phyloP scores from a whole-genome alignment of 2,888 invertebrate genomes.

The Drosophila subsilvestris region DNA sequence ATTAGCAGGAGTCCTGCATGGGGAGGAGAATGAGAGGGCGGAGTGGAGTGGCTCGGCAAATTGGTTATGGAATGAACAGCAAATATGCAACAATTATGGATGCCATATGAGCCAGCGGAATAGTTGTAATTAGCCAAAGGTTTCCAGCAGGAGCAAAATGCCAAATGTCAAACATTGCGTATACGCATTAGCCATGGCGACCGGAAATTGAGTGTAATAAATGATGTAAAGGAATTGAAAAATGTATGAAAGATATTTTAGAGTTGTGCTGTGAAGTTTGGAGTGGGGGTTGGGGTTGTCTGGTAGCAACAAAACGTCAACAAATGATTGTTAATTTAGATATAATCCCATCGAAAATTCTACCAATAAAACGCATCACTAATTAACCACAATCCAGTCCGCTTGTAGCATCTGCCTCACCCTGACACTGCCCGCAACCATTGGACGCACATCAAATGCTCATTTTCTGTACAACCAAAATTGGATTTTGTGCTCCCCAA shows the following conservation, averaged over 20 bases:
- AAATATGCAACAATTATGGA: slow-evolving; percentile 51
- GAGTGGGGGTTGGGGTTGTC: no score
- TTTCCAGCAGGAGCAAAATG: slow-evolving; percentile 1
- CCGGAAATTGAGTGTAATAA: not conserved
- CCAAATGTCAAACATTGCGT: not conserved
- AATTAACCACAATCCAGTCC: slow-evolving; percentile 37
- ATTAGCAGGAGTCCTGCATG: slow-evolving; percentile 30
- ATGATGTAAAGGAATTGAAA: not conserved
- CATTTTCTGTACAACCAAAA: slow-evolving; percentile 34
- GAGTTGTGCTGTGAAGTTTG: not conserved
- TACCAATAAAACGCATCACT: slow-evolving; percentile 15
- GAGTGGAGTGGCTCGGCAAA: not conserved
- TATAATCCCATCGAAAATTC: slow-evolving; percentile 10
- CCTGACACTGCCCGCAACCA: slow-evolving; percentile 2
- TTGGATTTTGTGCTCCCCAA: slow-evolving; percentile 27
- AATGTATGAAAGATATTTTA: not conserved
- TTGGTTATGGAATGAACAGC: slow-evolving; percentile 40
- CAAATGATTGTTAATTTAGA: not conserved
- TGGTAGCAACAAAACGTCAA: not conserved
- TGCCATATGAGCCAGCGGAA: slow-evolving; percentile 32
- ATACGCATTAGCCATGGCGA: slow-evolving; percentile 17
- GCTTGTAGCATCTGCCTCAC: no score
- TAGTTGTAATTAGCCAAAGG: slow-evolving; percentile 37
- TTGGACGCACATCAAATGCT: slow-evolving; percentile 28
- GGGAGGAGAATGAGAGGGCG: not conserved